phyloP scores from a whole-genome alignment of 2,113 vertebrate genomes.

The Leptobrachium ailaonicum region DNA sequence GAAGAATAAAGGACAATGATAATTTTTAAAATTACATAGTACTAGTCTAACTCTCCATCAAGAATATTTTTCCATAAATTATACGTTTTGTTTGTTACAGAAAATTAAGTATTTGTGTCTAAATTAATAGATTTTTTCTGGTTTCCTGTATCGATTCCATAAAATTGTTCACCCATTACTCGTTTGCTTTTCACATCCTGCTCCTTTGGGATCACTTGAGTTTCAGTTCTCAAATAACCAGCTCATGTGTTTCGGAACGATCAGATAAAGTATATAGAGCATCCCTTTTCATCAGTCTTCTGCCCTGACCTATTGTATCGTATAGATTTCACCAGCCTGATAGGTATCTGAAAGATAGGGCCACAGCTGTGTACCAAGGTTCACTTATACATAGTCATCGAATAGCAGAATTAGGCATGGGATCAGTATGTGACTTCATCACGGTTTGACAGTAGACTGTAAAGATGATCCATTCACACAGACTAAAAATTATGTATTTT shows the following conservation, averaged over 20 bases:
- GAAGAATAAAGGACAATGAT: too few relatives aligned
- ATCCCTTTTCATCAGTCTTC: conserved; percentile 18
- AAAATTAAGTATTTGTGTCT: neutral
- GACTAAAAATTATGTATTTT: too few relatives aligned
- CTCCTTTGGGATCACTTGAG: conserved; percentile 13
- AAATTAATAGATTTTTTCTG: neutral
- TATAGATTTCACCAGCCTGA: conserved; percentile 21
- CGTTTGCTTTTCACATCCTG: conserved; percentile 11
- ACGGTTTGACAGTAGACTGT: too few relatives aligned
- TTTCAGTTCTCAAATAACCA: conserved; percentile 11
- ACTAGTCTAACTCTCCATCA: too few relatives aligned
- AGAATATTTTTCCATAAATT: too few relatives aligned
- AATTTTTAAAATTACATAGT: too few relatives aligned
- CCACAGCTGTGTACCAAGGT: conserved; percentile 29
- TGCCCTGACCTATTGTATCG: conserved; percentile 23
- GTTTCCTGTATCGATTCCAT: conserved; percentile 35
- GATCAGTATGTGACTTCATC: too few relatives aligned
- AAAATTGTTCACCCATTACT: conserved; percentile 35
- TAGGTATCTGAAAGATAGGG: conserved; percentile 16
- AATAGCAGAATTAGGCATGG: neutral
- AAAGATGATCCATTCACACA: too few relatives aligned
- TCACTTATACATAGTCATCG: conserved; percentile 17
- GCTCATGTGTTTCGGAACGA: neutral
- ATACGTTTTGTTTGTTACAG: too few relatives aligned
- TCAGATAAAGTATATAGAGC: neutral